Base-by-base conservation (phyloP, 2,113 vertebrate genomes). In the Bubo bubo region DNA sequence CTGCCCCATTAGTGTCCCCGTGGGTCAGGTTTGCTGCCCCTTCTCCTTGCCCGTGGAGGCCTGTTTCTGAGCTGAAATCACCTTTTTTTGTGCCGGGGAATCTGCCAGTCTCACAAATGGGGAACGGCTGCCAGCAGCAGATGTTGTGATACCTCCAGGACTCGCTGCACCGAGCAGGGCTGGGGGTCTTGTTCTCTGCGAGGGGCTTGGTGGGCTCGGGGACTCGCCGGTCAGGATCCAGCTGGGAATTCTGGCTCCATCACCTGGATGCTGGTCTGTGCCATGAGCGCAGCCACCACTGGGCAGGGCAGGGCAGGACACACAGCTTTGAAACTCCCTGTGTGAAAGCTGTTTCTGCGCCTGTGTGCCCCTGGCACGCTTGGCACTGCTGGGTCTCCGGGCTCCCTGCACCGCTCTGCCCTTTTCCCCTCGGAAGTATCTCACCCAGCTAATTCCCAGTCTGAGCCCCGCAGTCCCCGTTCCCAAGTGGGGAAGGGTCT, bases 361-460 rank as follows among this genome's bases (percentile, higher is more conserved):
- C 2, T 35, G 1, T 55, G 21, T 12, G 30, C 53, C 41, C 59
- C n/a, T 18, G 14, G 37, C 23, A 20, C 0, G 0, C 34, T 43
- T 2, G 10, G 35, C 41, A 49, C 55, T n/a, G 10, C 24, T 10
- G 39, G 13, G 18, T 9, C 16, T n/a, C 18, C n/a, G 71, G 8
- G 28, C 23, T 77, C 4, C 43, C 27, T n/a, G 66, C 7, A 8
- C 10, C 10, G 35, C n/a, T 22, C 45, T 34, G 56, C 16, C 19
- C n/a, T 43, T 63, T 67, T 18, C 50, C 26, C 20, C 1, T 24
- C 0, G 0, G 55, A 10, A 39, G 0, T 0, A 0, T 35, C 12
- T 53, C 5, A 1, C 34, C 55, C 47, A 37, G 17, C n/a, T 21
- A 16, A 27, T 63, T 14, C 58, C 63, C 41, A 34, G 70, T 22